Evolutionary conservation across 2,113 vertebrate genomes (phyloP), one percentile per base, ranked within the genome.

Genomic region (Dasypus novemcinctus): DNA sequence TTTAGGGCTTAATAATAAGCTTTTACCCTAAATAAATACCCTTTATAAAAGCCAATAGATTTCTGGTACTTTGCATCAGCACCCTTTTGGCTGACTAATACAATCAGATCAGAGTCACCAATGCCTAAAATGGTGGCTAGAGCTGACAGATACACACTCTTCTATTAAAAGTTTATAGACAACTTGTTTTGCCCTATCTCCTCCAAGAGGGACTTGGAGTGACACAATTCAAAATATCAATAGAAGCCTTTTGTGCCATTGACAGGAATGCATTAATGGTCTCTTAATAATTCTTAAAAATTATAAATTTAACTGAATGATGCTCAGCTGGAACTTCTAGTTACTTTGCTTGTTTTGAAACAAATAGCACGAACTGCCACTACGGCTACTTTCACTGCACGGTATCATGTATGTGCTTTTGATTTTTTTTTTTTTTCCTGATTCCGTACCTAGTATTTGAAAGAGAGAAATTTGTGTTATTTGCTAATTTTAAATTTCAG

Each of bases 131-230:
- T 94, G 0, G 0, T 63, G 82, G 49, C 36, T 57, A 66, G 43
- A 93, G 82, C 85, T 96, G 96, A 96, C 92, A 95, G 74, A 81
- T 41, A 85, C 59, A 82, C 20, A 85, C 93, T 52, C 59, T 96
- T 95, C 90, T 96, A 72, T 94, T 95, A 92, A 95, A 91, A 94
- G 29, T 78, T 80, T 91, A 68, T 80, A 96, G 87, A 90, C 78
- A 72, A n/a, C 74, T 89, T 96, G 52, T 78, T 95, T 95, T 94
- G 86, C 21, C 38, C 69, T 90, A 8, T 94, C 89, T 91, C 25
- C 38, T 95, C 64, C 82, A 94, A 80, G 38, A 95, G n/a, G 12
- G 21, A 71, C 49, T 82, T 54, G 93, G 74, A 96, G 64, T 64
- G 81, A 89, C 41, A 91, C 87, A 74, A 78, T 75, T 90, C 41